Evolutionary conservation across 2,888 invertebrate genomes (phyloP), one percentile per base, ranked within the genome.

Genomic region (Nymphalis polychloros): DNA sequence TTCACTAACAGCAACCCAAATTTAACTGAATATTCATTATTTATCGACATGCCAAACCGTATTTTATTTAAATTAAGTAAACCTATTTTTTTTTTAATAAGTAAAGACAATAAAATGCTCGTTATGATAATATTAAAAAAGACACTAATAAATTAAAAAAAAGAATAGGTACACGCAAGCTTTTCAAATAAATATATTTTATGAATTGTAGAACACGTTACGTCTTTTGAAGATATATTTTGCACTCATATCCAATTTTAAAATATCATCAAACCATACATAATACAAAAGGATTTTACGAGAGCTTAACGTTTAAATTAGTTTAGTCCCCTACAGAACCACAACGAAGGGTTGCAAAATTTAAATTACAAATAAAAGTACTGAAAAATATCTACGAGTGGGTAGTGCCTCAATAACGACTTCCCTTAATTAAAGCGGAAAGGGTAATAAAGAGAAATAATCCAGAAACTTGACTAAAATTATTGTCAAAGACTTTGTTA

Each of bases 321-420:
- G 92, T 92, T 91, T 91, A 90, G 88, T 86, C 92, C 91, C 90
- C 89, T 84, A 84, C 79, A 89, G 85, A 84, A 89, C 89, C 87
- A 79, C 85, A 83, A 81, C 81, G 87, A 89, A 90, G 92, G 92
- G 89, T 90, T 88, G 88, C 84, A 78, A 90, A 92, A 93, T 93
- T 93, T 93, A 93, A 93, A 93, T 93, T 90, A 92, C 93, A 93
- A 93, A 93, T 93, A 92, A 91, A 93, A 93, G 86, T 84, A 90
- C 89, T 89, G 90, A 92, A 92, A 92, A 92, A 92, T 90, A 89
- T 89, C 87, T 86, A 84, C 86, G 89, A 89, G 89, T 88, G 86
- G 88, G 87, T 91, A 91, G 92, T 90, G 89, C 84, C 88, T 89
- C 88, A 87, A 90, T 89, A 89, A 89, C 89, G 87, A 88, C 86